Evolutionary conservation across 2,113 vertebrate genomes (phyloP).

Genomic region (Cathartes aura): DNA sequence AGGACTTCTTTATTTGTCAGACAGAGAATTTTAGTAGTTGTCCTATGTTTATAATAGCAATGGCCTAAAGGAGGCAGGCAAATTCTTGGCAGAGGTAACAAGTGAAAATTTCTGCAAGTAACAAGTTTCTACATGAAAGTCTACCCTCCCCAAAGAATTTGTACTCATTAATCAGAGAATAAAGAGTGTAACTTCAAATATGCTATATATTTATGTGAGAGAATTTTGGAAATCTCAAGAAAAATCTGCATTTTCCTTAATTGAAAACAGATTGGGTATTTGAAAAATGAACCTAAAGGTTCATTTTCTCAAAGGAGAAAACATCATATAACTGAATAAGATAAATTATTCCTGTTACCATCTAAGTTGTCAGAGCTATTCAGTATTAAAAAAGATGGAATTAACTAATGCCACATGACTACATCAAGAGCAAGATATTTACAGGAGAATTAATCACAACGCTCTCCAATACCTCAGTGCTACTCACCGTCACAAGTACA

Average conservation of each 20-base stretch:
- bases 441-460: not conserved
- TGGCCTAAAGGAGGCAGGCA: not conserved
- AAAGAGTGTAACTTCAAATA: not conserved
- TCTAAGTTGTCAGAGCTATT: not conserved
- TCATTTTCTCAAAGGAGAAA: not conserved
- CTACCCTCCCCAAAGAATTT: not conserved
- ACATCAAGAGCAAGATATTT: not conserved
- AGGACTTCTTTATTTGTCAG: not conserved
- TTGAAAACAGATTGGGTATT: not conserved
- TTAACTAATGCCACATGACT: not conserved
- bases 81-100: not conserved
- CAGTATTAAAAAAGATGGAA: not conserved
- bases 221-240: not conserved
- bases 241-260: not conserved
- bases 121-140: not conserved
- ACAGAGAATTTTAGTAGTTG: not conserved
- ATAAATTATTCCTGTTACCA: not conserved
- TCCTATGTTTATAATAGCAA: not conserved
- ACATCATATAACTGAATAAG: not conserved
- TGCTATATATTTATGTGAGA: not conserved
- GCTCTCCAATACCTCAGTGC: not conserved
- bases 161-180: not conserved
- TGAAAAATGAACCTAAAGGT: not conserved
- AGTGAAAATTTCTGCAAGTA: not conserved
- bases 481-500: not conserved